Base-by-base conservation (phyloP, 2,888 invertebrate species). In the Lathronympha strigana region DNA sequence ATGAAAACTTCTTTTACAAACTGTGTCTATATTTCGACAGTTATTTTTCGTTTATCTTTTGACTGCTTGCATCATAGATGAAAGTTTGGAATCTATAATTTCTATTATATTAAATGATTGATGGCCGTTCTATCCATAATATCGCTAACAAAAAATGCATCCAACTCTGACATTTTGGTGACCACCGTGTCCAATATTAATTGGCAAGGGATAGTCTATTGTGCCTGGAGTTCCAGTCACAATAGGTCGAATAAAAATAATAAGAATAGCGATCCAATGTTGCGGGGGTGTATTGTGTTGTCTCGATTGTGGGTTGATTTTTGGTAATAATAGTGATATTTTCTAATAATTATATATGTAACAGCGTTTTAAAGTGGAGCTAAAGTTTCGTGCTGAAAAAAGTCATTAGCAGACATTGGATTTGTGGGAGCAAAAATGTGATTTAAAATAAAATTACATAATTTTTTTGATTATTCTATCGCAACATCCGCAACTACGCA, bases 131-230 rank as follows among this genome's bases (percentile, higher is more conserved):
- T 71, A 76, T 83, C 76, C 72, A 76, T 76, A 79, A 76, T 71
- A 68, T 66, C 69, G 71, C 68, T 73, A 73, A 76, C 78, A 87
- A 87, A 84, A 87, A 88, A 83, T 75, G 71, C 84, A 82, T 86
- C 84, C 76, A 81, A 82, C 74, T 86, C 83, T 86, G 90, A 87
- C 86, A 82, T 78, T 76, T 75, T 72, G 80, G 76, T 88, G 91
- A 90, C 90, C 92, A 85, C 90, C 89, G 86, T 86, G 86, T 76
- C 90, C 82, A 76, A 90, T 84, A 75, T 86, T 90, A 91, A 92
- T 92, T 92, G 92, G 90, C 90, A 89, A 90, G 92, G 92, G 90
- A 84, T 81, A 84, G 70, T 84, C 80, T 71, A 86, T 80, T 80
- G 80, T 83, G 75, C 70, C 81, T 81, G 74, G 83, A 83, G 88